Conservation (phyloP, 2,113 vertebrate species). For the Nestor notabilis region DNA sequence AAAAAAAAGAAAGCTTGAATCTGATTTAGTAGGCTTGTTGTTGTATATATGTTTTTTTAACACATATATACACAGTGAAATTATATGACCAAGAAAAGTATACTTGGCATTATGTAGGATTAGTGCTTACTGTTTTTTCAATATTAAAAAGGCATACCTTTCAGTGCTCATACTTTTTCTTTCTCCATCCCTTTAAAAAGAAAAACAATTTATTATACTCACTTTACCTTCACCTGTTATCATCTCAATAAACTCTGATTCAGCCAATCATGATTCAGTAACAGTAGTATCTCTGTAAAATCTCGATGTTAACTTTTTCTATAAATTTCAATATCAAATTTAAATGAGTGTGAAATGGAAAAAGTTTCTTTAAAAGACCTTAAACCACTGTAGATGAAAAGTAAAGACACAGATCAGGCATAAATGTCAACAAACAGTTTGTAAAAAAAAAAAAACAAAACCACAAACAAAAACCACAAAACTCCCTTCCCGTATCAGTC, state of each 20-base stretch:
- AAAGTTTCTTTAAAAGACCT: not conserved
- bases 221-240: not conserved
- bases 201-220: constrained; percentile 8
- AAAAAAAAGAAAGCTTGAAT: not conserved
- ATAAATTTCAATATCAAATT: not conserved
- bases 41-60: not conserved
- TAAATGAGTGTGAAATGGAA: not conserved
- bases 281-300: not conserved
- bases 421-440: not conserved
- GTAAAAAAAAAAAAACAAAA: not conserved
- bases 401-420: not conserved
- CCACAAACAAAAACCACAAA: not conserved
- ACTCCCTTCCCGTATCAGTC: not conserved
- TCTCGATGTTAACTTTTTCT: not conserved
- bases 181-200: constrained; percentile 87
- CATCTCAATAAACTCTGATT: not conserved
- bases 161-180: constrained; percentile 99
- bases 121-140: not conserved
- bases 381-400: not conserved
- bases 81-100: not conserved
- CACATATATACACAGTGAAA: not conserved
- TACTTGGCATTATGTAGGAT: not conserved
- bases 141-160: constrained; percentile 78
- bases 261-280: not conserved
- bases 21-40: not conserved